phyloP scores from a whole-genome alignment of 2,888 invertebrate genomes.

The Pachymerium ferrugineum region DNA sequence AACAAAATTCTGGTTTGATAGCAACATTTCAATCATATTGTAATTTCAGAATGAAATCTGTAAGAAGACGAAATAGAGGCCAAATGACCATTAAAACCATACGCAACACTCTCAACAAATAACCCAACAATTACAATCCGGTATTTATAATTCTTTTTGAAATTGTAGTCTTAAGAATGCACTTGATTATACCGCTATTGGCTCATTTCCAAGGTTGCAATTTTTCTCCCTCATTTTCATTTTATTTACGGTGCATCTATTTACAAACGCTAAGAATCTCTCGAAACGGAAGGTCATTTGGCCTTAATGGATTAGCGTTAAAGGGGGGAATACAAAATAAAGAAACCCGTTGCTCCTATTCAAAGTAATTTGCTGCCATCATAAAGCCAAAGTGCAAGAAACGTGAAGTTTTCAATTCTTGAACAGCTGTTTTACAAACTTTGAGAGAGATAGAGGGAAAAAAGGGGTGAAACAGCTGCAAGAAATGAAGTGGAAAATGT shows the following conservation, averaged over 20 bases:
- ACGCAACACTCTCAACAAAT: too few relatives aligned
- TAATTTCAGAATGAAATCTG: too few relatives aligned
- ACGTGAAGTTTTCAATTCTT: background rate
- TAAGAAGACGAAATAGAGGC: too few relatives aligned
- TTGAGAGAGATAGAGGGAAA: background rate
- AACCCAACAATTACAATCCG: background rate
- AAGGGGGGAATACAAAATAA: background rate
- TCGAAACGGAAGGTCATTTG: background rate
- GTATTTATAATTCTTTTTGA: background rate
- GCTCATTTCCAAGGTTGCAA: background rate
- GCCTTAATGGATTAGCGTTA: slow-evolving; percentile 1
- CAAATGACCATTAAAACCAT: too few relatives aligned
- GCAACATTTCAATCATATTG: too few relatives aligned
- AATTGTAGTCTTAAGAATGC: background rate
- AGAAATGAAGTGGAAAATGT: background rate
- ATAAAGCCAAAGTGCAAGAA: background rate
- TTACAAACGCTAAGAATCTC: background rate
- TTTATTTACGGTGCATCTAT: background rate
- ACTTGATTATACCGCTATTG: background rate
- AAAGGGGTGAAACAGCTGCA: background rate
- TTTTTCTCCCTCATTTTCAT: background rate
- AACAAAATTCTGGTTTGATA: too few relatives aligned
- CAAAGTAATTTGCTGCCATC: background rate
- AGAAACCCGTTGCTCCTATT: background rate
- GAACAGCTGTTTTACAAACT: background rate